Evolutionary conservation across 2,888 invertebrate species (phyloP).

Genomic region (Octonoba sinensis): DNA sequence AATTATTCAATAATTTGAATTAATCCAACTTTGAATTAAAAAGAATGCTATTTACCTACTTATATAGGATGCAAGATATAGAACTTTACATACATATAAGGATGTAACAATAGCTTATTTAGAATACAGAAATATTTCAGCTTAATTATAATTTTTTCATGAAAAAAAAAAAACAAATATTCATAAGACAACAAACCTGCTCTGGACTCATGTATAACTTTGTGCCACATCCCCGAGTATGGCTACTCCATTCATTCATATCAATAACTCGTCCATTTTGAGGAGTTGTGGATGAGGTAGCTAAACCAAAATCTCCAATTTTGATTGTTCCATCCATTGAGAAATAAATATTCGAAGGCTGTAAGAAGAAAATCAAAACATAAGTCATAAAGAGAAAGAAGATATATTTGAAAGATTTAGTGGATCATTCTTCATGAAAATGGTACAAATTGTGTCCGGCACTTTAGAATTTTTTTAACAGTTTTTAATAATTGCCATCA

Average conservation of each 20-base stretch:
- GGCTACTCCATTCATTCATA: conserved; percentile 66
- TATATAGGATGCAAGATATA: no score
- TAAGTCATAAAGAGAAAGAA: not conserved
- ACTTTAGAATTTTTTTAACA: not conserved
- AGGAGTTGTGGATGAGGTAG: conserved; percentile 78
- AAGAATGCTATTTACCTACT: no score
- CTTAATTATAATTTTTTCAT: no score
- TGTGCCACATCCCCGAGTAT: conserved; percentile 82
- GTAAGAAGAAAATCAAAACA: conserved; percentile 52
- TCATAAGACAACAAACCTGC: no score
- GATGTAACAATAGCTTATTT: no score
- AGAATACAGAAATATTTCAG: no score
- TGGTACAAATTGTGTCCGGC: not conserved
- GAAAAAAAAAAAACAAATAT: no score
- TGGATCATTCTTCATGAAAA: not conserved
- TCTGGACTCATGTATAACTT: conserved; percentile 98
- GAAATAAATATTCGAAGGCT: conserved; percentile 94
- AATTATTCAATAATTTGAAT: no score
- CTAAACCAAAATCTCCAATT: conserved; percentile 98
- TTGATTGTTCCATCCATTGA: conserved; percentile 90
- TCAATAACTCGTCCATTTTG: conserved; percentile 43
- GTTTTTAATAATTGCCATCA: no score
- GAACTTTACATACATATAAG: no score
- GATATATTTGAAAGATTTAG: not conserved
- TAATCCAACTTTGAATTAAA: no score